Percentiles rank a stretch among this genome's conserved stretches.
These are phyloP conservation scores for Choristoneura fumiferana DNA, from an alignment of 1,140 invertebrate species.

Conservation along the genomic window DNA sequence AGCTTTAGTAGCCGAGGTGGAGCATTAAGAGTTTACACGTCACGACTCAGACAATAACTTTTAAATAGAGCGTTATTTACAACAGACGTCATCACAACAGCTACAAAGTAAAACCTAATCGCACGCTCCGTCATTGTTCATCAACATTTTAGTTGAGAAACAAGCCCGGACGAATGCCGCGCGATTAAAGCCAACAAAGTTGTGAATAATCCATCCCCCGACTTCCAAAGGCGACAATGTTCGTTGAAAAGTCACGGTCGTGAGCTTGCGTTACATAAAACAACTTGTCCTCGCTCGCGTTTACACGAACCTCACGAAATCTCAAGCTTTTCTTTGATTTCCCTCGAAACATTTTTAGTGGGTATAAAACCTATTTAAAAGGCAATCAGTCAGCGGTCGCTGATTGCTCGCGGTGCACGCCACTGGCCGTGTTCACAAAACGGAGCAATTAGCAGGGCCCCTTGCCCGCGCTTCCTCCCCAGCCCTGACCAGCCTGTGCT, in stretches of 20 bases:
- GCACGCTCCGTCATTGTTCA: background rate
- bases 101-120: conserved; percentile 6
- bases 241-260: conserved; percentile 35
- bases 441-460: conserved; percentile 72
- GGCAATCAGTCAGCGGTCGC: conserved; percentile 74
- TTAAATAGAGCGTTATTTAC: background rate
- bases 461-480: conserved; percentile 31
- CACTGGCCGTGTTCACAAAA: conserved; percentile 76
- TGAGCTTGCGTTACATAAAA: conserved; percentile 38
- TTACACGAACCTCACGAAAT: conserved; percentile 47
- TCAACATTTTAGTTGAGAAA: background rate
- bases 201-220: conserved; percentile 7
- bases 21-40: conserved; percentile 16
- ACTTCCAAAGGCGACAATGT: conserved; percentile 4
- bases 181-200: conserved; percentile 4
- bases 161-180: background rate
- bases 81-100: background rate
- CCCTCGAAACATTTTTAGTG: conserved; percentile 68
- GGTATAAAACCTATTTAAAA: conserved; percentile 78
- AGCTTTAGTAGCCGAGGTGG: conserved; percentile 15
- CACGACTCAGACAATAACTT: background rate
- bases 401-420: conserved; percentile 72
- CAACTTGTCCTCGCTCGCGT: conserved; percentile 42
- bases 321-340: conserved; percentile 56
- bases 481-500: conserved; percentile 45